phyloP scores from a whole-genome alignment of 2,888 invertebrate species.

The Chalcis sispes region DNA sequence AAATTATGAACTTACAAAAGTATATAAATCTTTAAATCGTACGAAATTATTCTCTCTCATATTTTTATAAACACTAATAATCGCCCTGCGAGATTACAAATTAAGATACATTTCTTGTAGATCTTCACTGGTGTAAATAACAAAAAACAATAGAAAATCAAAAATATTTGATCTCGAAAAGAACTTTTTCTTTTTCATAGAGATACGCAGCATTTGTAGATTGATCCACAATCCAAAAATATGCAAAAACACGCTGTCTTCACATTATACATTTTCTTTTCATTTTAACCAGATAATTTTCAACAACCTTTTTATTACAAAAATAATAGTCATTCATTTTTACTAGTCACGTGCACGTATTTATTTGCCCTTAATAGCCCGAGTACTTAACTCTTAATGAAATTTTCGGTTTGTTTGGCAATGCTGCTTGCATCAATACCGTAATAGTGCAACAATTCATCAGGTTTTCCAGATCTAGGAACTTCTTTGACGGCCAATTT shows the following conservation, averaged over 20 bases:
- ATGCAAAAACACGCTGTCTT: not conserved
- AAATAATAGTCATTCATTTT: conserved; percentile 15
- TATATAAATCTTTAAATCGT: conserved; percentile 27
- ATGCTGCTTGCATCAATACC: conserved; percentile 90
- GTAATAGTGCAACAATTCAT: conserved; percentile 89
- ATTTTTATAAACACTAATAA: conserved; percentile 28
- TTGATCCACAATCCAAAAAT: conserved; percentile 48
- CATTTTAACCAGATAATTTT: not conserved
- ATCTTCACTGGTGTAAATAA: no score
- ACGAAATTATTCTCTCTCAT: conserved; percentile 18
- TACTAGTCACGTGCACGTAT: conserved; percentile 8
- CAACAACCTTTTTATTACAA: conserved; percentile 10
- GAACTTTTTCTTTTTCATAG: conserved; percentile 2
- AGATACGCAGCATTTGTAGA: conserved; percentile 23
- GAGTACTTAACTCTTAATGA: conserved; percentile 42
- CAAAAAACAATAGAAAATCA: conserved; percentile 20
- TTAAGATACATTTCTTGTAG: conserved; percentile 4
- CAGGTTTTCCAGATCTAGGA: conserved; percentile 95
- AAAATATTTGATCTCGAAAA: conserved; percentile 23
- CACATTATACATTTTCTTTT: not conserved
- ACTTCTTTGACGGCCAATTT: conserved; percentile 89
- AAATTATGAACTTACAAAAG: conserved; percentile 54
- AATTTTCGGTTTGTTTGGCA: conserved; percentile 72
- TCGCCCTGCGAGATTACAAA: conserved; percentile 15
- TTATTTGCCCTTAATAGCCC: not conserved